Base-by-base conservation (phyloP, 2,888 invertebrate species). In the Xylophagus ater region DNA sequence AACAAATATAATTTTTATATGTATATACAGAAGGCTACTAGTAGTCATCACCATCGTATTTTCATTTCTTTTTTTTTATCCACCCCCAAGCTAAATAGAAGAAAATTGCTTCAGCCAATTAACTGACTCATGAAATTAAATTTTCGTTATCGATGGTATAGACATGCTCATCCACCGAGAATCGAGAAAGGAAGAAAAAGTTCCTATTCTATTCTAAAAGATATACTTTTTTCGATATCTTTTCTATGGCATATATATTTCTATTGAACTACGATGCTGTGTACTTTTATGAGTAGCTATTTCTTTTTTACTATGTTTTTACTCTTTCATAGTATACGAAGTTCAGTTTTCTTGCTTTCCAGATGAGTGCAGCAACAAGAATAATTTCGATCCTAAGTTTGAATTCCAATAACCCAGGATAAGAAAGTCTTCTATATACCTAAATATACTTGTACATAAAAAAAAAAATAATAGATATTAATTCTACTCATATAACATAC, bases 111-210 rank as follows among this genome's bases (percentile, higher is more conserved):
- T 35, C 31, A 40, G 30, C 30, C 40, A 40, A 40, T 40, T 40
- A 40, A 40, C 35, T 40, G 34, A 40, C 40, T 40, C 40, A 40
- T 40, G 40, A 40, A 40, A 40, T 40, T 40, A 40, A 40, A 40
- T 35, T 40, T 40, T 40, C 35, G 40, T 40, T 40, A 40, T 40
- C 40, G 40, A 31, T 30, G 25, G 29, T 23, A 34, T 23, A 23
- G 35, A 29, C 34, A 14, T 31, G 25, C 13, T 40, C 35, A 30
- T 35, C 28, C 34, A 29, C n/a, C 19, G 33, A 33, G 32, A 19
- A 26, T 18, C 18, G 19, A 7, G 17, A 18, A 24, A 10, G n/a
- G 15, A 3, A 12, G 18, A n/a, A 7, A 12, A n/a, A 14, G 8
- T 23, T 37, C 15, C 29, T 25, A 17, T 20, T n/a, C 23, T 10